Evolutionary conservation across 1,140 invertebrate genomes (phyloP).

Genomic region (Pogonus chalceus): DNA sequence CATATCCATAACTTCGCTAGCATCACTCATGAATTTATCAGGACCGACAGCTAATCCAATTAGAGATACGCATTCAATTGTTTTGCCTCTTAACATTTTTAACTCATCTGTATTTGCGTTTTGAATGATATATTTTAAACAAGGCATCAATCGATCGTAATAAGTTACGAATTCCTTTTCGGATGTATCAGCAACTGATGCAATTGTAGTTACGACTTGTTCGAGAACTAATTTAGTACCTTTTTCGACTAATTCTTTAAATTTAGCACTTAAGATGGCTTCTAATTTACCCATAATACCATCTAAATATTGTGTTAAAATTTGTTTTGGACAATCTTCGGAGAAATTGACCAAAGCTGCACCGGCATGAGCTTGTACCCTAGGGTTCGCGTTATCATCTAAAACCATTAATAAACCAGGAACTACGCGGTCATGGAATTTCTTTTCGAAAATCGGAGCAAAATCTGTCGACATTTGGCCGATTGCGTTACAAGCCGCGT

Average conservation of each 20-base stretch:
- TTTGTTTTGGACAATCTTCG: slow-evolving; percentile 94
- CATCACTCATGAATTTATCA: slow-evolving; percentile 91
- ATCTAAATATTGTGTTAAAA: slow-evolving; percentile 83
- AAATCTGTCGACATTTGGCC: slow-evolving; percentile 99
- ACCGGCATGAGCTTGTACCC: slow-evolving; percentile 87
- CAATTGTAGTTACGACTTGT: slow-evolving; percentile 95
- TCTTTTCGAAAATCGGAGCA: slow-evolving; percentile 92
- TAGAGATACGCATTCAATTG: slow-evolving; percentile 87
- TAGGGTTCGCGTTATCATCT: slow-evolving; percentile 82
- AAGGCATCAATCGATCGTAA: slow-evolving; percentile 86
- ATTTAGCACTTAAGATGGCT: slow-evolving; percentile 81
- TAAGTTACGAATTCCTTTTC: slow-evolving; percentile 88
- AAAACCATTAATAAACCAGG: slow-evolving; percentile 83
- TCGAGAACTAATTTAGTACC: slow-evolving; percentile 95
- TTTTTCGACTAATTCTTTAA: slow-evolving; percentile 85
- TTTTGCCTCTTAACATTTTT: slow-evolving; percentile 66
- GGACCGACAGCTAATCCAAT: slow-evolving; percentile 94
- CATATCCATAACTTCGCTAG: slow-evolving; percentile 93
- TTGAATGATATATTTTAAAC: slow-evolving; percentile 94
- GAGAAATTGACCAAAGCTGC: slow-evolving; percentile 98
- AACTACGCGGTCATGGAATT: slow-evolving; percentile 91
- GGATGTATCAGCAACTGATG: slow-evolving; percentile 96
- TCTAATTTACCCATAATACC: slow-evolving; percentile 87
- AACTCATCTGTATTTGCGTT: slow-evolving; percentile 83
- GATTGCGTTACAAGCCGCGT: slow-evolving; percentile 97